Evolutionary conservation across 53 echinoderm and acorn worm genomes (phyloP), one percentile per base, ranked within the genome.

Genomic region (Echinometra lucunter): DNA sequence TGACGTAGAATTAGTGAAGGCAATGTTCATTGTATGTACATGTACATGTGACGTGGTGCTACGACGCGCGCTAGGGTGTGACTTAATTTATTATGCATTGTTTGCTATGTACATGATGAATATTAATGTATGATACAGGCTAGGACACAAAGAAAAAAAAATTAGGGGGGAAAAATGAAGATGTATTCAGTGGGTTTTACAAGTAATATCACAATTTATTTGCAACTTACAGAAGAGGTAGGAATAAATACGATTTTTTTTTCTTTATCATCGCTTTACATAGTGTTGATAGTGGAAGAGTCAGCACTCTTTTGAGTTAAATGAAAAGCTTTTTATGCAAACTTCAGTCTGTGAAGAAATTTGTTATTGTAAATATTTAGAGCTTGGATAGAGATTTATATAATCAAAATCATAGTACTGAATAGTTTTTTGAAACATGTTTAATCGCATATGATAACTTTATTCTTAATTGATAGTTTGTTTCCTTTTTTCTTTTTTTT

Each of bases 391-490:
- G 89, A 89, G 60, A 89, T 35, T 19, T 89, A 89, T 89, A 89
- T 89, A 60, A 89, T 89, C 89, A 57, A 28, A 58, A 89, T 89
- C 60, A 89, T 89, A 89, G 89, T 89, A 89, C 89, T 89, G 89
- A 89, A 89, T 89, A 89, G 89, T 58, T 60, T 21, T n/a, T 53
- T 89, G 60, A 89, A 60, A 60, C 37, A 60, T 89, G 89, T 89
- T 58, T 89, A 89, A n/a, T 89, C 60, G 49, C 60, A 89, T 89
- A 89, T 63, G 38, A 89, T 89, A 89, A 47, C 37, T 89, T 89
- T 60, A 89, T 89, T 58, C 37, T 89, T 57, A 21, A 60, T 60
- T 28, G 60, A 5, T 85, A 85, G 85, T 49, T 13, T 38, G 23
- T 58, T 38, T 37, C 88, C 19, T 28, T 88, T n/a, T n/a, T n/a